phyloP scores from a whole-genome alignment of 2,888 invertebrate genomes.

The Cabera pusaria region DNA sequence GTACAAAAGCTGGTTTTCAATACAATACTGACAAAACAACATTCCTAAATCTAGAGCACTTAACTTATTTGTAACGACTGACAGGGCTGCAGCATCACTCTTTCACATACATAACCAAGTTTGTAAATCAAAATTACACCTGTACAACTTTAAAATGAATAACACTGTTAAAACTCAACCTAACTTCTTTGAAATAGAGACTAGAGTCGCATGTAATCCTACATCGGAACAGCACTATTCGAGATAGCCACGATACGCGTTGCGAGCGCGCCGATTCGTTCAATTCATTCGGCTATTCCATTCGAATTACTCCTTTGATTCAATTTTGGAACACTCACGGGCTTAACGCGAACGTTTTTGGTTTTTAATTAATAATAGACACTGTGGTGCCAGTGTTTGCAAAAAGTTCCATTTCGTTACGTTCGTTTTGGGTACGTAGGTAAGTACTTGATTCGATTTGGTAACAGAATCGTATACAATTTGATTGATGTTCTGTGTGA shows the following conservation, averaged over 20 bases:
- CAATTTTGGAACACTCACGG: constrained; percentile 58
- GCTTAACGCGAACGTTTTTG: constrained; percentile 64
- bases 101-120: constrained; percentile 35
- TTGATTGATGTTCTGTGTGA: constrained; percentile 36
- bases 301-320: constrained; percentile 72
- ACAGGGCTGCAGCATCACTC: constrained; percentile 36
- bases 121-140: constrained; percentile 25
- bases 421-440: constrained; percentile 13
- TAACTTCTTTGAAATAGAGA: constrained; percentile 4
- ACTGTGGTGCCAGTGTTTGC: constrained; percentile 45
- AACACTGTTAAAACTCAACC: constrained; percentile 10
- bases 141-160: constrained; percentile 5
- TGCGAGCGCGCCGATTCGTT: constrained; percentile 33
- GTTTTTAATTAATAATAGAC: constrained; percentile 76
- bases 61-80: constrained; percentile 35
- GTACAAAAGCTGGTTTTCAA: no score
- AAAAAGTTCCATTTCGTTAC: constrained; percentile 48
- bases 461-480: constrained; percentile 19
- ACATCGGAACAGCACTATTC: constrained; percentile 1
- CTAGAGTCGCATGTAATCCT: constrained; percentile 8
- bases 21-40: no score
- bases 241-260: constrained; percentile 1
- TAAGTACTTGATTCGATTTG: constrained; percentile 43
- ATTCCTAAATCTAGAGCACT: constrained; percentile 27
- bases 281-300: constrained; percentile 56